Percentiles rank a stretch among this genome's conserved stretches.
Evolutionary conservation across 2,888 invertebrate species (phyloP).

Genomic region (Eupithecia subfuscata): DNA sequence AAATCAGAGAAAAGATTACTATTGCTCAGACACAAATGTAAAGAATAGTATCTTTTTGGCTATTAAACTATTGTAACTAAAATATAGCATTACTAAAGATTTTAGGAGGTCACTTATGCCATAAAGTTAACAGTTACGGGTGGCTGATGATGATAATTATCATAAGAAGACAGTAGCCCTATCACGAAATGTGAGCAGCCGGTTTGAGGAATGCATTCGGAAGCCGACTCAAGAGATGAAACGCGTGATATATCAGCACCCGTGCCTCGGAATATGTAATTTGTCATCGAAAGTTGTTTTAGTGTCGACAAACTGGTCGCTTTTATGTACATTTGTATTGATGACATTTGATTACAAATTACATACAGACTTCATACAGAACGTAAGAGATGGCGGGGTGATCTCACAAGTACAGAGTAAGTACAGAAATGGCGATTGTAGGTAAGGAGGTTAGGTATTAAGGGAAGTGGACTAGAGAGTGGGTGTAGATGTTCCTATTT

Average conservation of each 20-base stretch:
- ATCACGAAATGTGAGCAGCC: slow-evolving; percentile 9
- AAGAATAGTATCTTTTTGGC: too few relatives aligned
- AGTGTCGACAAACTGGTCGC: slow-evolving; percentile 4
- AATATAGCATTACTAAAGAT: too few relatives aligned
- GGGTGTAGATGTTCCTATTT: too few relatives aligned
- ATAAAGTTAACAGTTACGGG: not conserved
- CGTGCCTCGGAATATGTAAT: slow-evolving; percentile 5
- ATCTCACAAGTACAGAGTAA: too few relatives aligned
- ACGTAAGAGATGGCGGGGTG: not conserved
- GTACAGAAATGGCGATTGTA: too few relatives aligned
- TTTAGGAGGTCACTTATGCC: not conserved
- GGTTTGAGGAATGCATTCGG: slow-evolving; percentile 37
- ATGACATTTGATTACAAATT: slow-evolving; percentile 2
- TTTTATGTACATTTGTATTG: not conserved
- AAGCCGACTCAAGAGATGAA: slow-evolving; percentile 27
- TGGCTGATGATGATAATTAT: not conserved
- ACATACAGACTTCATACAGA: not conserved
- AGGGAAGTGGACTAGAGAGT: too few relatives aligned
- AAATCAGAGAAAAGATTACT: too few relatives aligned
- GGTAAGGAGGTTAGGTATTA: too few relatives aligned
- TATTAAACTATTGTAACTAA: too few relatives aligned
- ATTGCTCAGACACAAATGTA: too few relatives aligned
- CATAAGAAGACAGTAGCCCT: slow-evolving; percentile 3
- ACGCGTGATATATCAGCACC: slow-evolving; percentile 33
- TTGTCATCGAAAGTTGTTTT: slow-evolving; percentile 10